A percentile compares a stretch with the other conserved stretches of the same genome.
Conservation (phyloP, 2,797 vertebrate species). For the Silurus lanzhouensis region DNA sequence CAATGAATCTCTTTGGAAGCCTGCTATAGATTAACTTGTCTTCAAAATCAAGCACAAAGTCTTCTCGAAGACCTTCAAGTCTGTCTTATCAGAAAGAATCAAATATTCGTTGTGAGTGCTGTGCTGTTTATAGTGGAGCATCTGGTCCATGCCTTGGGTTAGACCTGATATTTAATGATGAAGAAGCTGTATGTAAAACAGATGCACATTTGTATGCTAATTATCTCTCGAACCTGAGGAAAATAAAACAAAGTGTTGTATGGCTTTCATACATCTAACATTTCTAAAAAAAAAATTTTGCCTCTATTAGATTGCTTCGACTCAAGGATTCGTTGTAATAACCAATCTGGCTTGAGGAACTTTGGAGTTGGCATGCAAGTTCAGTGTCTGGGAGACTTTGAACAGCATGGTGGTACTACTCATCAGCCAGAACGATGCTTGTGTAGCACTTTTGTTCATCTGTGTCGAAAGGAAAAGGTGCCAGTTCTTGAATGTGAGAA, state of each 20-base stretch:
- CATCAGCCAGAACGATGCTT: constrained; percentile 26
- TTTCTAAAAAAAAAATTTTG: background rate
- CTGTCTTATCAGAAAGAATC: constrained; percentile 38
- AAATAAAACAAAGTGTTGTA: constrained; percentile 23
- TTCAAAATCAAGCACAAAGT: background rate
- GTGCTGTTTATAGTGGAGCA: constrained; percentile 54
- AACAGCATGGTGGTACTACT: constrained; percentile 24
- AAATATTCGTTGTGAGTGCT: constrained; percentile 47
- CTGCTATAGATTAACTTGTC: background rate
- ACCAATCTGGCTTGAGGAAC: constrained; percentile 14
- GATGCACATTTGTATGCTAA: constrained; percentile 19
- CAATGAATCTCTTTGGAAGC: background rate
- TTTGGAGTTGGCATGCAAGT: background rate
- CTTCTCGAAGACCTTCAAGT: constrained; percentile 20
- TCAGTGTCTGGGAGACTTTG: constrained; percentile 11
- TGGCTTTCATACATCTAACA: constrained; percentile 27
- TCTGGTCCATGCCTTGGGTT: constrained; percentile 70
- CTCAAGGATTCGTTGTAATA: background rate
- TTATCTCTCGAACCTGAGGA: constrained; percentile 25
- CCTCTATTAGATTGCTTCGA: background rate
- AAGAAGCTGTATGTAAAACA: constrained; percentile 59
- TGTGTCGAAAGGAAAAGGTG: constrained; percentile 18
- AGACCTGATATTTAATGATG: constrained; percentile 74
- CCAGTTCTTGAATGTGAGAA: constrained; percentile 22
- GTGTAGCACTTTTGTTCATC: constrained; percentile 35